These are phyloP conservation scores for Acleris cristana DNA, from an alignment of 2,888 invertebrate genomes.

Conservation along the genomic window DNA sequence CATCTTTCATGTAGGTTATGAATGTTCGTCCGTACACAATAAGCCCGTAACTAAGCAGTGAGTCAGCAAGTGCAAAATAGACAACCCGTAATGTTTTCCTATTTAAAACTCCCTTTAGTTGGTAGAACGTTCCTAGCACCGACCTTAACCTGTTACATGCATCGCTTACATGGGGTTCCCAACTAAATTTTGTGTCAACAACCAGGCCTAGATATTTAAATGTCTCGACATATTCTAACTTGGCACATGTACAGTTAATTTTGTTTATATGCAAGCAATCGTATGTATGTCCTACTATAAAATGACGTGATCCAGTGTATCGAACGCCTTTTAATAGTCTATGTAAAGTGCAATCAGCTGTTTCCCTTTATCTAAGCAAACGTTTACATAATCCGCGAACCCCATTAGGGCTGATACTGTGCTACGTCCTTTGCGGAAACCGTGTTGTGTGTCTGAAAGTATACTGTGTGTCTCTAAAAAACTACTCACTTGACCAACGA, in stretches of 20 bases:
- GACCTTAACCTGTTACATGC: no score
- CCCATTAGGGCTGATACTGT: background rate
- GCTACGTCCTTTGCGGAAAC: background rate
- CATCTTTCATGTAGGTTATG: background rate
- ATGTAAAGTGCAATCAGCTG: background rate
- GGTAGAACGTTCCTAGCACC: no score
- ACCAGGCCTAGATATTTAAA: no score
- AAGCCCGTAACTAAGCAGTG: background rate
- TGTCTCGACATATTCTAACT: no score
- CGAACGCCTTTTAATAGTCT: slow-evolving; percentile 5
- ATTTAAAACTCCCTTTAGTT: no score
- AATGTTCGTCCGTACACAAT: background rate
- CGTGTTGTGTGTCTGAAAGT: background rate
- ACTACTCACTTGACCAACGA: background rate
- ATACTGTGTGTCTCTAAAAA: slow-evolving; percentile 1
- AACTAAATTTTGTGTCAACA: background rate
- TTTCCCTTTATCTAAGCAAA: background rate
- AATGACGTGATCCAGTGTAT: slow-evolving; percentile 1
- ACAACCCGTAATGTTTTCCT: no score
- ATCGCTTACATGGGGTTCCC: background rate
- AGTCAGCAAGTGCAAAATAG: background rate
- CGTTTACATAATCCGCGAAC: slow-evolving; percentile 1
- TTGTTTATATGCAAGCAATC: no score
- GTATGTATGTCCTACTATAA: background rate
- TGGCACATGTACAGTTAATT: no score